Percentiles rank a stretch among this genome's conserved stretches.
These are phyloP conservation scores for Ennomos fuscantarius DNA, from an alignment of 2,888 invertebrate genomes.

Conservation along the genomic window DNA sequence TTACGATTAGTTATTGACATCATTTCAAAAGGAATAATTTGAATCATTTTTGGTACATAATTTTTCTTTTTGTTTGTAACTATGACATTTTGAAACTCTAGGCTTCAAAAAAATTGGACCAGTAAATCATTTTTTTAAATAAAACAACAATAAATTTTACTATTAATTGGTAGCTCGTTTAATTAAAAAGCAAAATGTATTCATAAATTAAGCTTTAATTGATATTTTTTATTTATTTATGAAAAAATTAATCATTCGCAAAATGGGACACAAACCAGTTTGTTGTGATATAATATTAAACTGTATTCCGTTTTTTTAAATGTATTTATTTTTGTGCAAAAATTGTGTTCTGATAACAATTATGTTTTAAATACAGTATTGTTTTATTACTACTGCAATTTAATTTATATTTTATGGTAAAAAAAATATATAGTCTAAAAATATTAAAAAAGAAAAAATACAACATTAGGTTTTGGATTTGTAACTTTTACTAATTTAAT, in stretches of 20 bases:
- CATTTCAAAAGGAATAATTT: no score
- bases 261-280: slow-evolving; percentile 73
- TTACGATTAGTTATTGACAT: no score
- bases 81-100: no score
- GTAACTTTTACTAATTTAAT: no score
- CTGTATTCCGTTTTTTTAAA: slow-evolving; percentile 54
- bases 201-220: slow-evolving; percentile 74
- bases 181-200: slow-evolving; percentile 31
- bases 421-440: slow-evolving; percentile 42
- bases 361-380: slow-evolving; percentile 44
- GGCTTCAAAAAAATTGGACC: no score
- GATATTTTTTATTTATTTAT: slow-evolving; percentile 69
- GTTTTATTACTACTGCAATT: slow-evolving; percentile 53
- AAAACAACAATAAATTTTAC: not conserved
- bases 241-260: slow-evolving; percentile 34
- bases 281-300: slow-evolving; percentile 80
- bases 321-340: slow-evolving; percentile 58
- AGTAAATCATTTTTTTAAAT: not conserved
- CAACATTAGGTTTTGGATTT: not conserved
- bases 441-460: slow-evolving; percentile 4
- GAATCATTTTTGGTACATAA: no score
- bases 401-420: slow-evolving; percentile 38
- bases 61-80: no score
- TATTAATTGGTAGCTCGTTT: slow-evolving; percentile 32
- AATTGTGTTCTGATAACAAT: slow-evolving; percentile 59